Percentiles rank a stretch among this genome's conserved stretches.
Evolutionary conservation across 2,113 vertebrate genomes (phyloP).

Genomic region (Noctilio leporinus): DNA sequence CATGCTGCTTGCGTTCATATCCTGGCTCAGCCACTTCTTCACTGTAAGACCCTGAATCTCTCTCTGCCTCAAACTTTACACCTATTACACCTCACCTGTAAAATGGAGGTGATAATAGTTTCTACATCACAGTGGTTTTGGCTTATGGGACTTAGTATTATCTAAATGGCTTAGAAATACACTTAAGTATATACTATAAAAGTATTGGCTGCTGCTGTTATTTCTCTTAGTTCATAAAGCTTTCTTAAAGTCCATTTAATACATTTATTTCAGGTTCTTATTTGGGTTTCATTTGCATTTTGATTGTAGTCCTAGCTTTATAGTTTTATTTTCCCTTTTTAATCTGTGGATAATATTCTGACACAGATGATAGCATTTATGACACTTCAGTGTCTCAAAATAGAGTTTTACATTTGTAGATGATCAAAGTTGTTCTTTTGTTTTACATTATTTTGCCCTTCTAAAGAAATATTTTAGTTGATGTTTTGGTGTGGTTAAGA

Average conservation of each 20-base stretch:
- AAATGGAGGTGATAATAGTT: background rate
- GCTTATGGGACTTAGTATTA: background rate
- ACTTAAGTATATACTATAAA: background rate
- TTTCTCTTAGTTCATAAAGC: background rate
- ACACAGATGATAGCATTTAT: background rate
- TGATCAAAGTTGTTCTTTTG: background rate
- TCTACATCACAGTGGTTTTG: background rate
- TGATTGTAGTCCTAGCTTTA: background rate
- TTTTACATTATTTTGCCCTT: constrained; percentile 26
- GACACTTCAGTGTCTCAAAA: background rate
- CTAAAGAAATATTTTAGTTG: constrained; percentile 2
- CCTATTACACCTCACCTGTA: background rate
- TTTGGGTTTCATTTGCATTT: constrained; percentile 20
- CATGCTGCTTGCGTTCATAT: background rate
- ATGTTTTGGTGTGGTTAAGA: background rate
- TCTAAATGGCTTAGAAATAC: background rate
- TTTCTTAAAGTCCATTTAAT: background rate
- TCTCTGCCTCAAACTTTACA: background rate
- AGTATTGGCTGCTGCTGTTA: background rate
- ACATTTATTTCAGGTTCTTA: background rate
- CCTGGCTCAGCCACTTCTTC: background rate
- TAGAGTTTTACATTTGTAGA: background rate
- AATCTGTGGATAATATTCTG: background rate
- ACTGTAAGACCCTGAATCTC: background rate
- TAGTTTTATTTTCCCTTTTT: background rate